A percentile compares a stretch with the other conserved stretches of the same genome.
These are phyloP conservation scores for Centruroides vittatus DNA, from an alignment of 1,140 invertebrate species.

Conservation along the genomic window DNA sequence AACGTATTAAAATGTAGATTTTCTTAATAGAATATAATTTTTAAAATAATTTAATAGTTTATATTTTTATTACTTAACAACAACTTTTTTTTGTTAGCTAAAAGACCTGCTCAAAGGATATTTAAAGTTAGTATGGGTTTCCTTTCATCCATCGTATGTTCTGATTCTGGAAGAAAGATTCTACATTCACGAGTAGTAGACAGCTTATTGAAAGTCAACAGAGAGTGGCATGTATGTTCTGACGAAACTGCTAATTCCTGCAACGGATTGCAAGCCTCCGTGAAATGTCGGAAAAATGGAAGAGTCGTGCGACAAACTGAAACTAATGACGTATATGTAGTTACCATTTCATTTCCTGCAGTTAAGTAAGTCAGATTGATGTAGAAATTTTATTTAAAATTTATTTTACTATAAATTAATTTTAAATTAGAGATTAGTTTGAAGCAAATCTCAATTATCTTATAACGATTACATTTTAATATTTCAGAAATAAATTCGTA, in stretches of 20 bases:
- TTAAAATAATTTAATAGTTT: too few species aligned
- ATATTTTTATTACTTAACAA: neutral
- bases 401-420: too few species aligned
- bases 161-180: conserved; percentile 82
- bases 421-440: too few species aligned
- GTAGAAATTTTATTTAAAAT: neutral
- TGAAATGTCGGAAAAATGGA: conserved; percentile 44
- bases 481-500: too few species aligned
- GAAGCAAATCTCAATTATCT: too few species aligned
- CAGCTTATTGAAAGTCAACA: conserved; percentile 73
- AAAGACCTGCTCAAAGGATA: conserved; percentile 72
- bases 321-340: conserved; percentile 64
- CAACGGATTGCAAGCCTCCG: conserved; percentile 71
- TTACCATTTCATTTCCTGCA: conserved; percentile 78
- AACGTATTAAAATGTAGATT: too few species aligned
- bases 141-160: conserved; percentile 83
- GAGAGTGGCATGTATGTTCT: conserved; percentile 87
- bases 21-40: too few species aligned
- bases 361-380: conserved; percentile 58
- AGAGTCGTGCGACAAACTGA: conserved; percentile 46
- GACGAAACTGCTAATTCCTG: conserved; percentile 47
- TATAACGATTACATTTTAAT: too few species aligned
- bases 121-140: conserved; percentile 86
- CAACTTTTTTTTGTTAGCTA: conserved; percentile 35
- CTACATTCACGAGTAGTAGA: conserved; percentile 70